Evolutionary conservation across 2,888 invertebrate species (phyloP), one percentile per base, ranked within the genome.

Genomic region (Pseudeuparius sepicola): DNA sequence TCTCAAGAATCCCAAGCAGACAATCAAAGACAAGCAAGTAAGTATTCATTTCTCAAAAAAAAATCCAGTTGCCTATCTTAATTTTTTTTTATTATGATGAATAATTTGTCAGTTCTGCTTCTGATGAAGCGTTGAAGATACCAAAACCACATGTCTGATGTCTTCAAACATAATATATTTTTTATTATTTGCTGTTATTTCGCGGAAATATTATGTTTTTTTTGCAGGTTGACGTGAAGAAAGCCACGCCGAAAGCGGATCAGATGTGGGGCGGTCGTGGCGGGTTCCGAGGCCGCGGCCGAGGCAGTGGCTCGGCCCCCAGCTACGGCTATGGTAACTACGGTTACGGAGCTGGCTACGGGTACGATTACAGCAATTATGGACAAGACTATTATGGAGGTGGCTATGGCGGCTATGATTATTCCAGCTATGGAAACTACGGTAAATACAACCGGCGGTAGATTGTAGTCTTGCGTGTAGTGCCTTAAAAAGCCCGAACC

Each of bases 1-100:
- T 33, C 68, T 90, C 41, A 92, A 89, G 63, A 86, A 85, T 33
- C 86, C 90, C 9, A 93, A 92, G 65, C 92, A 92, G 63, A 85
- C 80, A 33, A 90, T 93, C 50, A 86, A 83, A 48, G 90, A 87
- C 48, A 89, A 92, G 67, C 92, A 93, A 74, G 86, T 84, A 55
- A 56, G 67, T 60, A 10, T 31, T 14, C 9, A 7, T 6, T n/a
- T n/a, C n/a, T n/a, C n/a, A n/a, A n/a, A n/a, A n/a, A n/a, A n/a
- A n/a, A n/a, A n/a, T 30, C 9, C 20, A 7, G 9, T 7, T 20
- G 9, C 9, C 7, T 20, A 20, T 38, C 11, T 25, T 34, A 10
- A 33, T 25, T 28, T 24, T 31, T 32, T 11, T 16, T 20, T 20
- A 34, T 20, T 31, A 13, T n/a, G 15, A 20, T 29, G 10, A 6